Percentiles rank a stretch among this genome's conserved stretches.
These are phyloP conservation scores for Macroteleia sp. DNA, from an alignment of 2,888 invertebrate genomes.

Conservation along the genomic window DNA sequence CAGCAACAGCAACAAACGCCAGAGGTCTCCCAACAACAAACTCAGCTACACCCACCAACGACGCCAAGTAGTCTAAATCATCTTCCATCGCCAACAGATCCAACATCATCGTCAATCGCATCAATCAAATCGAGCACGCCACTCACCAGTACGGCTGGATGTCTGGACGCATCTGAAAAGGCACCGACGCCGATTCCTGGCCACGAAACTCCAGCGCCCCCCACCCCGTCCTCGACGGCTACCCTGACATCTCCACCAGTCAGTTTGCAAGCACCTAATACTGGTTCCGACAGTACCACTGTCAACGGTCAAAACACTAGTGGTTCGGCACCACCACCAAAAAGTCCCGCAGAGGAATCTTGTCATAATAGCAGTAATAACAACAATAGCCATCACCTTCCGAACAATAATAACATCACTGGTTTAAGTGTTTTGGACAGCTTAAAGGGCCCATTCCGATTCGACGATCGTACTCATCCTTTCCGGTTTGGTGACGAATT, in stretches of 20 bases:
- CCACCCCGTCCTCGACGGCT: slow-evolving; percentile 80
- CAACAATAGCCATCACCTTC: slow-evolving; percentile 84
- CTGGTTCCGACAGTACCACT: slow-evolving; percentile 76
- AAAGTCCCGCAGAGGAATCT: slow-evolving; percentile 84
- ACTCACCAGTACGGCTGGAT: slow-evolving; percentile 71
- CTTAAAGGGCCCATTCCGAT: slow-evolving; percentile 89
- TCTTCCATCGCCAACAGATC: slow-evolving; percentile 85
- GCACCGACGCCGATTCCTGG: slow-evolving; percentile 84
- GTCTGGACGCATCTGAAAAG: slow-evolving; percentile 78
- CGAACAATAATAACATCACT: slow-evolving; percentile 83
- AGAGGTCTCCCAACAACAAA: slow-evolving; percentile 72
- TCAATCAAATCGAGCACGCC: slow-evolving; percentile 81
- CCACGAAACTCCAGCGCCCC: slow-evolving; percentile 85
- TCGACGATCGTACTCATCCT: slow-evolving; percentile 91
- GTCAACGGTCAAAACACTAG: slow-evolving; percentile 65
- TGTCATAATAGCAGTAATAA: slow-evolving; percentile 84
- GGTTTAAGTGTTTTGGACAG: slow-evolving; percentile 85
- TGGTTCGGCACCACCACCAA: slow-evolving; percentile 83
- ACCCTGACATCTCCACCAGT: slow-evolving; percentile 80
- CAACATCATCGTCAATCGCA: slow-evolving; percentile 81
- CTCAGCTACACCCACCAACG: slow-evolving; percentile 79
- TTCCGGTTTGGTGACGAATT: slow-evolving; percentile 94
- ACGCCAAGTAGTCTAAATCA: slow-evolving; percentile 85
- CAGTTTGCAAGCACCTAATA: slow-evolving; percentile 75
- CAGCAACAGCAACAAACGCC: slow-evolving; percentile 72